Evolutionary conservation across 2,113 vertebrate genomes (phyloP).

Genomic region (Pseudonaja textilis): DNA sequence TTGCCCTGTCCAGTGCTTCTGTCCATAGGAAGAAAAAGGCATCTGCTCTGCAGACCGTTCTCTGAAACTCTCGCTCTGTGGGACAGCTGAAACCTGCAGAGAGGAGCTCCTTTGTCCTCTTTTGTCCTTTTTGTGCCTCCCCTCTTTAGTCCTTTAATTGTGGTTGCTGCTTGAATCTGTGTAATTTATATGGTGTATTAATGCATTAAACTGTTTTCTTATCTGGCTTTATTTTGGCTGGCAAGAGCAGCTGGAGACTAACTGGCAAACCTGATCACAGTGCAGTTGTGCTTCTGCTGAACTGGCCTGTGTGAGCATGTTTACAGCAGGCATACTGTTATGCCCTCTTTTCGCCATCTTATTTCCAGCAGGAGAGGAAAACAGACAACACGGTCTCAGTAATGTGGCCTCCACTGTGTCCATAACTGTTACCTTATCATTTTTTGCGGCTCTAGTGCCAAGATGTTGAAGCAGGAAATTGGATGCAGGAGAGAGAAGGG

Average conservation of each 20-base stretch:
- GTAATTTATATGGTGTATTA: constrained; percentile 73
- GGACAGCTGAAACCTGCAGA: not conserved
- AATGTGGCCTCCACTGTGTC: not conserved
- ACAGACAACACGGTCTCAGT: not conserved
- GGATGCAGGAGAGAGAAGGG: not conserved
- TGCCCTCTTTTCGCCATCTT: not conserved
- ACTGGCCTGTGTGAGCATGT: not conserved
- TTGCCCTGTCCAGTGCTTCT: not conserved
- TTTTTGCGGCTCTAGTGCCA: not conserved
- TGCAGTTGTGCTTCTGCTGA: not conserved
- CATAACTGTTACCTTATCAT: not conserved
- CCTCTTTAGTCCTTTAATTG: not conserved
- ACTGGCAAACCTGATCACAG: not conserved
- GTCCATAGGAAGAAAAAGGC: not conserved
- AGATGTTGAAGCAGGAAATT: not conserved
- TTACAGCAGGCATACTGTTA: not conserved
- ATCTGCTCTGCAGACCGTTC: too few species aligned
- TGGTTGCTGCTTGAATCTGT: constrained; percentile 47
- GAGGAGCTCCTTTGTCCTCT: not conserved
- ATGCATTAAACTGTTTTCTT: constrained; percentile 56
- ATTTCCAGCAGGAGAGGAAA: not conserved
- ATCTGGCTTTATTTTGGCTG: constrained; percentile 34
- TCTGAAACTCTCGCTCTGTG: not conserved
- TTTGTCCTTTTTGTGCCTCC: constrained; percentile 28
- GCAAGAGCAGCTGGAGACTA: not conserved